These are phyloP conservation scores for Bombus terrestris DNA, from an alignment of 1,140 invertebrate species.

Conservation along the genomic window DNA sequence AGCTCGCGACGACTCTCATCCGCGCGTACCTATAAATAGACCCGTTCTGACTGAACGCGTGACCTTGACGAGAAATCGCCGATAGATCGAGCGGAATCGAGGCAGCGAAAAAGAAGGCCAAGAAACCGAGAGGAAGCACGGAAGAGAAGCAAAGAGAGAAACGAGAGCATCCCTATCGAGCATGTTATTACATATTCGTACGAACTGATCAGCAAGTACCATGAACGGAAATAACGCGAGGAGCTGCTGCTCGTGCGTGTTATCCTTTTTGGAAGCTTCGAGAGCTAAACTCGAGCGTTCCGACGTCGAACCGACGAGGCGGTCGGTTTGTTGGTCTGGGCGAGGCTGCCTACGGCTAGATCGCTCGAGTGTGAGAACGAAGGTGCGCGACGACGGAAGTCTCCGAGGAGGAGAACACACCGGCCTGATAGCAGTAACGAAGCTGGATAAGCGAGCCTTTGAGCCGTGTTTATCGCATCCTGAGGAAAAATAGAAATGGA, in stretches of 20 bases:
- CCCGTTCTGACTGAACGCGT: constrained; percentile 47
- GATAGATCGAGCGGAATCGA: constrained; percentile 32
- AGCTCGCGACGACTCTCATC: neutral
- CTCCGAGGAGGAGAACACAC: neutral
- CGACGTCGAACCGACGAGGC: neutral
- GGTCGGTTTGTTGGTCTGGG: neutral
- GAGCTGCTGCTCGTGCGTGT: neutral
- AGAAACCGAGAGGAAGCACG: neutral
- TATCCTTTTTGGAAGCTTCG: neutral
- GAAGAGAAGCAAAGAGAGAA: neutral
- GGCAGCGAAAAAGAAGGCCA: neutral
- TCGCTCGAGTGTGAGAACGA: neutral
- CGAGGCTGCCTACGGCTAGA: neutral
- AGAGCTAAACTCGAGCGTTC: neutral
- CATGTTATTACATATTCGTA: constrained; percentile 54
- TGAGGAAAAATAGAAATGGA: constrained; percentile 36
- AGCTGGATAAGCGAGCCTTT: constrained; percentile 41
- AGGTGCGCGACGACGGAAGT: constrained; percentile 27
- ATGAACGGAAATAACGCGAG: neutral
- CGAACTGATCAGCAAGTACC: neutral
- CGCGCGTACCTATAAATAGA: constrained; percentile 61
- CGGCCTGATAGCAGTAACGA: constrained; percentile 49
- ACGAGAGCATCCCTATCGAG: neutral
- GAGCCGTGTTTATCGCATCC: constrained; percentile 30
- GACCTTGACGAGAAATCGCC: constrained; percentile 62